Base-by-base conservation (phyloP, 2,888 invertebrate species). In the Lysandra bellargus region DNA sequence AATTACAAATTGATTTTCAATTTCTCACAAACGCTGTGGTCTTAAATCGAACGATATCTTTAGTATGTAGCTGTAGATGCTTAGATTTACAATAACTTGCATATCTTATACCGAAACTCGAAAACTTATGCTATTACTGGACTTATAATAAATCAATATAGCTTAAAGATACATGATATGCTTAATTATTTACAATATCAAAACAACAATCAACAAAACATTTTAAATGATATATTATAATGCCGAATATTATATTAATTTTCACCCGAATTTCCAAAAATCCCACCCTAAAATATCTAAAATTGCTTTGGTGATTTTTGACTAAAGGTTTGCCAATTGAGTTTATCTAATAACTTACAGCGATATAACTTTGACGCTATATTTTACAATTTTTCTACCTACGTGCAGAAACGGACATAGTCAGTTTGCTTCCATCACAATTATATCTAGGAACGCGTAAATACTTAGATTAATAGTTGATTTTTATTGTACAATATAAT, bases 91-190 rank as follows among this genome's bases (percentile, higher is more conserved):
- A 79, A 57, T 72, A 57, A 72, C 33, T 61, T 44, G 61, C 23
- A 57, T 75, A 74, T 44, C 40, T 61, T 79, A 74, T 79, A 61
- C 44, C 75, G 74, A 60, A 79, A 75, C 74, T 81, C 80, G 81
- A 82, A 83, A 81, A 61, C 78, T 81, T 81, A 83, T 49, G 79
- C 80, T 83, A 83, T 80, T 80, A 82, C 78, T 82, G 82, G 81
- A 80, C 81, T 83, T 84, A 83, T 79, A 80, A 80, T 80, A 80
- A 80, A 80, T 57, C 57, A 78, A 79, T 88, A 86, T 86, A 87
- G 83, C 82, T 83, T 86, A 90, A 90, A 91, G 90, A 87, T 85
- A 87, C 85, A 85, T 91, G 92, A 93, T 93, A 92, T 92, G 92
- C 89, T 85, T 83, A 79, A 78, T 83, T 89, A 89, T 91, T 81